Evolutionary conservation across 2,113 vertebrate genomes (phyloP).

Genomic region (Neodon shergylaensis): DNA sequence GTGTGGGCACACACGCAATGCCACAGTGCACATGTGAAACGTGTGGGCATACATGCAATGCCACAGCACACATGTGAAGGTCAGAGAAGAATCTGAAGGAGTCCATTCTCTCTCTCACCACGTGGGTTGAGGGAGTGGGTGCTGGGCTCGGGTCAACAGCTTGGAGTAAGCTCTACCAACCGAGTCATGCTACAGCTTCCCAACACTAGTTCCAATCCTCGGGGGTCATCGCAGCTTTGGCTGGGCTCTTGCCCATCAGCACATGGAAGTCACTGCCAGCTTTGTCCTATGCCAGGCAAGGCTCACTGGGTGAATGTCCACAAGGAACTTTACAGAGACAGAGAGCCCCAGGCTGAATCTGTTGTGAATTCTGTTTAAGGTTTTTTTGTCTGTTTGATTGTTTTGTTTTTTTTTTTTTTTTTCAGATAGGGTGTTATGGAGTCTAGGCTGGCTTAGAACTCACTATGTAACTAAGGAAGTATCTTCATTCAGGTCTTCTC

Average conservation of each 20-base stretch:
- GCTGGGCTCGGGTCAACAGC: not conserved
- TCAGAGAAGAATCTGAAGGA: not conserved
- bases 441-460: not conserved
- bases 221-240: not conserved
- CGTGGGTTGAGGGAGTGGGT: not conserved
- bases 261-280: not conserved
- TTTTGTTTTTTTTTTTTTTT: not conserved
- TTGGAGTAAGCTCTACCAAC: not conserved
- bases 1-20: not conserved
- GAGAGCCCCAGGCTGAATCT: not conserved
- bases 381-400: too few species aligned
- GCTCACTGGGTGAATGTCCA: not conserved
- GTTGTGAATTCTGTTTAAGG: not conserved
- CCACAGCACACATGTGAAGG: not conserved
- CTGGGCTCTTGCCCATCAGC: not conserved
- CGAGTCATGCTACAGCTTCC: too few species aligned
- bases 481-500: not conserved
- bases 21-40: not conserved
- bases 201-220: not conserved
- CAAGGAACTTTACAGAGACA: not conserved
- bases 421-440: not conserved
- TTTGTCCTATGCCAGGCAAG: too few species aligned
- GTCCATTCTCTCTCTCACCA: not conserved
- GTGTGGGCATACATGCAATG: not conserved
- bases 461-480: not conserved